Base-by-base conservation (phyloP, 53 echinoderm and acorn worm genomes). In the Astropecten irregularis region DNA sequence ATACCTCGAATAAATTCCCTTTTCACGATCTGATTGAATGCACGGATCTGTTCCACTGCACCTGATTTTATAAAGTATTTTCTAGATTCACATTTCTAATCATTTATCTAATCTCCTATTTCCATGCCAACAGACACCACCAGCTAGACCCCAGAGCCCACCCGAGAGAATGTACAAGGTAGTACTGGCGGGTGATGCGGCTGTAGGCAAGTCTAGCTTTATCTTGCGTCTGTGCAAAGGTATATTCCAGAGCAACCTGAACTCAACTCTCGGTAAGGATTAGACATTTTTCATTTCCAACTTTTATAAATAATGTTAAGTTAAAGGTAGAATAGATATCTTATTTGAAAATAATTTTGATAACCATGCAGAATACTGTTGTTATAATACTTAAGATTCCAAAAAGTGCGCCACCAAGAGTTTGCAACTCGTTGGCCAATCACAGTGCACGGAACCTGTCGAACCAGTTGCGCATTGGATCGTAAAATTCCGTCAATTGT, bases 151-250 rank as follows among this genome's bases (percentile, higher is more conserved):
- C 8, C 97, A 89, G 31, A 69, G 53, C 26, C 55, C 90, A 26
- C 97, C 97, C 3, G 97, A 97, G 71, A 66, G 97, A 49, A 97
- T 97, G 94, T 97, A 97, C 68, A 97, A 97, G 73, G 86, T 97
- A 2, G 94, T 97, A 2, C 66, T 97, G 15, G 97, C 97, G 20
- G 97, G 97, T 13, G 97, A 97, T 60, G 97, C 97, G 5, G 97
- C 97, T 3, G 97, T 97, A 4, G 97, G 97, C 25, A 97, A 97
- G 68, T 97, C 97, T 3, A 97, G 97, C 68, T 97, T 97, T 32
- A 97, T 97, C 47, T 82, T 97, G 66, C 71, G 97, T 18, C 64
- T 97, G 47, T 97, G 97, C 50, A 97, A 94, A 50, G 97, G 97
- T 0, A 69, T 97, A 57, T 97, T 97, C 85, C 97, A 97, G 63